These are phyloP conservation scores for Virgularia gustaviana DNA, from an alignment of 92 coral and sea anemone species.

Conservation along the genomic window DNA sequence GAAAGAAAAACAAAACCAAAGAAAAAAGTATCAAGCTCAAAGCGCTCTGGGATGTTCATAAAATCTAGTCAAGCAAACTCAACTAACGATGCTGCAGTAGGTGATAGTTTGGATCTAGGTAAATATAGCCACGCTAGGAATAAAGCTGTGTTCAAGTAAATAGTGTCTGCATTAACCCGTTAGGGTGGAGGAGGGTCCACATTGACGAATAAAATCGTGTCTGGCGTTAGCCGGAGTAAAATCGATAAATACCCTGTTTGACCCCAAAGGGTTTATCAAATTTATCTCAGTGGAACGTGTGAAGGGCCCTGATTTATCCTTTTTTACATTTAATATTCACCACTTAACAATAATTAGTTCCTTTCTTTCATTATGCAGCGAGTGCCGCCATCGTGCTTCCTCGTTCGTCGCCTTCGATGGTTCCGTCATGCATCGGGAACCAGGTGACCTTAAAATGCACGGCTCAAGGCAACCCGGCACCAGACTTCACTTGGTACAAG, in stretches of 20 bases:
- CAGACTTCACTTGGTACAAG: constrained; percentile 33
- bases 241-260: too few relatives aligned
- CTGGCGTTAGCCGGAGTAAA: too few relatives aligned
- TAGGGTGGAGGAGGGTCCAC: not conserved
- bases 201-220: not conserved
- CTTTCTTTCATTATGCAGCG: constrained; percentile 5
- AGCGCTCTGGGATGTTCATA: not conserved
- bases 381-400: constrained; percentile 8
- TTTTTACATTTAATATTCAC: too few relatives aligned
- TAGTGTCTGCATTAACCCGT: not conserved
- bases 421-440: constrained; percentile 17
- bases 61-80: constrained; percentile 2
- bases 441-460: constrained; percentile 34
- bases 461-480: constrained; percentile 29
- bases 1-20: constrained; percentile 2
- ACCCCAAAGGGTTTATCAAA: too few relatives aligned
- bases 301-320: too few relatives aligned
- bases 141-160: not conserved
- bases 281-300: too few relatives aligned
- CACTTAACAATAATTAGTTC: too few relatives aligned
- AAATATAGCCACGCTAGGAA: not conserved
- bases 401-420: constrained; percentile 7
- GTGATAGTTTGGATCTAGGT: constrained; percentile 27
- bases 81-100: not conserved
- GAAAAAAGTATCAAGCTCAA: not conserved